Evolutionary conservation across 1,140 invertebrate genomes (phyloP).

Genomic region (Plectrocnemia conspersa): DNA sequence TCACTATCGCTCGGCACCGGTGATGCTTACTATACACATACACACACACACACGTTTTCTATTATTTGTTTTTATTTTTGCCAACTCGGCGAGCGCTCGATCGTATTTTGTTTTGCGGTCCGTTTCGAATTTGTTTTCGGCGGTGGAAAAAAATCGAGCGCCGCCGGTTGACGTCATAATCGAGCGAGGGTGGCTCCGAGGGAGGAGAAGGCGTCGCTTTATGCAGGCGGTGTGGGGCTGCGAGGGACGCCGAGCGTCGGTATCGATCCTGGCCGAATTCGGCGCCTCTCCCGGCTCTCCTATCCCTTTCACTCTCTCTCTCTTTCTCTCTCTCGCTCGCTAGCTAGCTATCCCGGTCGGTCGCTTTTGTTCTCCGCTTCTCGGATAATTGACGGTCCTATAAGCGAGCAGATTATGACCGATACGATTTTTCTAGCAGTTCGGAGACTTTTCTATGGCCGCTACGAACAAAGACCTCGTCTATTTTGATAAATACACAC

Average conservation of each 20-base stretch:
- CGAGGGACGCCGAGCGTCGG: conserved; percentile 14
- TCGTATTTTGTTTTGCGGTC: too few relatives aligned
- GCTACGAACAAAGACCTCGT: too few relatives aligned
- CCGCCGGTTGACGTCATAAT: conserved; percentile 33
- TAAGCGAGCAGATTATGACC: conserved; percentile 25
- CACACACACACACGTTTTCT: conserved; percentile 6
- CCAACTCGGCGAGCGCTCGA: neutral
- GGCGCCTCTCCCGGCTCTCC: conserved; percentile 16
- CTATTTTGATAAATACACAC: too few relatives aligned
- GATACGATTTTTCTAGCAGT: too few relatives aligned
- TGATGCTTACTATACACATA: too few relatives aligned
- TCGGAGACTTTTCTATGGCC: too few relatives aligned
- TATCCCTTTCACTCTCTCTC: too few relatives aligned
- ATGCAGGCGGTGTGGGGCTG: conserved; percentile 1
- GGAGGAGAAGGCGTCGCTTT: neutral
- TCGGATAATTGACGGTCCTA: conserved; percentile 33
- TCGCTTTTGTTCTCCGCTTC: conserved; percentile 30
- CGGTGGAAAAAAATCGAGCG: neutral
- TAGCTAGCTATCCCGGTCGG: neutral
- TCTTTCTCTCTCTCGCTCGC: too few relatives aligned
- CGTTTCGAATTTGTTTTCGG: too few relatives aligned
- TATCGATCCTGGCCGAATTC: conserved; percentile 33
- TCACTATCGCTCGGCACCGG: conserved; percentile 32
- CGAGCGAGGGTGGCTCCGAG: conserved; percentile 14
- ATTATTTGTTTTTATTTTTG: conserved; percentile 1